Evolutionary conservation across 2,888 invertebrate species (phyloP).

Genomic region (Polydrusus tereticollis): DNA sequence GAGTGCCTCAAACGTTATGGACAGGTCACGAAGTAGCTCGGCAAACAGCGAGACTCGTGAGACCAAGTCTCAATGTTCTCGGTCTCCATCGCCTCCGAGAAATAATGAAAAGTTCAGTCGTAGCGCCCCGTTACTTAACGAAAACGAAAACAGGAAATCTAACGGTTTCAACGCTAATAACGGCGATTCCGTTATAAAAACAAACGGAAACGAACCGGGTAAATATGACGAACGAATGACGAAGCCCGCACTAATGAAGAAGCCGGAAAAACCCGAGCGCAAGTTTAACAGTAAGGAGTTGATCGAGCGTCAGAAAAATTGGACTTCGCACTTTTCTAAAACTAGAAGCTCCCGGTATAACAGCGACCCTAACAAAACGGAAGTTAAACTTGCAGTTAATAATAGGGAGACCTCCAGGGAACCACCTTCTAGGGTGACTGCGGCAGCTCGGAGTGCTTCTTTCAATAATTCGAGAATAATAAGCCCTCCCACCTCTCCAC

Average conservation of each 20-base stretch:
- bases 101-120: slow-evolving; percentile 66
- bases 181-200: slow-evolving; percentile 43
- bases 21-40: slow-evolving; percentile 74
- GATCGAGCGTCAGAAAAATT: slow-evolving; percentile 91
- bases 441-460: slow-evolving; percentile 70
- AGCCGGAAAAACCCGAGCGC: slow-evolving; percentile 87
- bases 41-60: slow-evolving; percentile 72
- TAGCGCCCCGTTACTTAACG: slow-evolving; percentile 68
- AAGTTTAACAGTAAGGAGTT: slow-evolving; percentile 87
- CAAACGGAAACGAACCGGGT: slow-evolving; percentile 53
- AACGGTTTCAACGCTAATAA: slow-evolving; percentile 58
- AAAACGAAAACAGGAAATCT: slow-evolving; percentile 54
- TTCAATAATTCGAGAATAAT: slow-evolving; percentile 69
- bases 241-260: slow-evolving; percentile 64
- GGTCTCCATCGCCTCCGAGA: slow-evolving; percentile 52
- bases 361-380: slow-evolving; percentile 75
- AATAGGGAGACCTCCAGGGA: slow-evolving; percentile 56
- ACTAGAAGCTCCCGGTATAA: slow-evolving; percentile 74
- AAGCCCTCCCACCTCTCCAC: slow-evolving; percentile 67
- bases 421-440: slow-evolving; percentile 5
- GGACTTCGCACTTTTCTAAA: slow-evolving; percentile 92
- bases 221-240: slow-evolving; percentile 52
- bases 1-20: slow-evolving; percentile 69
- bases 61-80: slow-evolving; percentile 54
- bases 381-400: slow-evolving; percentile 69